These are phyloP conservation scores for Geopemphigus sp. DNA, from an alignment of 1,140 invertebrate genomes.

Conservation along the genomic window DNA sequence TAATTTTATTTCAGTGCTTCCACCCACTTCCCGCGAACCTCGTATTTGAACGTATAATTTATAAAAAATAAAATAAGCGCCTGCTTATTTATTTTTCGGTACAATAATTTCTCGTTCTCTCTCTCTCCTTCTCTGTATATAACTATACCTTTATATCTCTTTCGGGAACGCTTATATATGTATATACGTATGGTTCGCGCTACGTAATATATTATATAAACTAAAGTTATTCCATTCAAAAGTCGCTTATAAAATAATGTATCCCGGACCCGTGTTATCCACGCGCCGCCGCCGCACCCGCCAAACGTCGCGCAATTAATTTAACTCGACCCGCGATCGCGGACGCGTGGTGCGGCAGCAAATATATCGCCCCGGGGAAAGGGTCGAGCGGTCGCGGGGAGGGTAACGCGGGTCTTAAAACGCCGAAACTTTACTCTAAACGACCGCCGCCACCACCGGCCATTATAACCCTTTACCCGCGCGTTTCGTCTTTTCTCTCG, in stretches of 20 bases:
- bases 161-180: too few species aligned
- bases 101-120: too few species aligned
- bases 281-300: background rate
- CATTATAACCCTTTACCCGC: slow-evolving; percentile 11
- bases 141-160: too few species aligned
- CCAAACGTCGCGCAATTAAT: slow-evolving; percentile 38
- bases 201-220: background rate
- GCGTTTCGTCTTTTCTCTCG: too few species aligned
- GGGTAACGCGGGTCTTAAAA: slow-evolving; percentile 14
- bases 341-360: background rate
- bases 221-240: slow-evolving; percentile 40
- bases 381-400: background rate
- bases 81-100: too few species aligned
- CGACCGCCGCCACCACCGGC: slow-evolving; percentile 38
- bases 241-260: slow-evolving; percentile 25
- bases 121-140: too few species aligned
- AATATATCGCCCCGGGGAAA: too few species aligned
- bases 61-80: too few species aligned
- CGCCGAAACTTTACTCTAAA: slow-evolving; percentile 45
- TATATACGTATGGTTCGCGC: background rate
- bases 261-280: too few species aligned
- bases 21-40: too few species aligned
- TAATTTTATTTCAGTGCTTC: too few species aligned
- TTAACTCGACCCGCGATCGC: slow-evolving; percentile 1
- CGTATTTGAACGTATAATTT: too few species aligned